Base-by-base conservation (phyloP, 2,888 invertebrate species). In the Spodoptera littoralis region DNA sequence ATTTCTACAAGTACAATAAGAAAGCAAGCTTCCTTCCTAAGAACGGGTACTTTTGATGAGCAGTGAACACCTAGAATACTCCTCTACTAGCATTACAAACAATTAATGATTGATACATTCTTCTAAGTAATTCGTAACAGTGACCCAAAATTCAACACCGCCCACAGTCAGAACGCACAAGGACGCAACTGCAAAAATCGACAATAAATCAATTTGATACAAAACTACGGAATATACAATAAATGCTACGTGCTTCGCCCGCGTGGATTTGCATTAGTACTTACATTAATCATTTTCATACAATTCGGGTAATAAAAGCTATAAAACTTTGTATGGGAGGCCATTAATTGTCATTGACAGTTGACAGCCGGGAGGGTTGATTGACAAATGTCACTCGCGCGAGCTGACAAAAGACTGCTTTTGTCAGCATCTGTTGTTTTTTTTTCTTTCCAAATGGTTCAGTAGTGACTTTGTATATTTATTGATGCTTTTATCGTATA, bases 311-410 rank as follows among this genome's bases (percentile, higher is more conserved):
- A 92, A 93, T 92, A 92, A 92, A 90, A 89, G 87, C 92, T 90
- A 92, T 92, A 92, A 92, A 93, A 92, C 90, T 92, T 88, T 93
- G 90, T 91, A 93, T 92, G 84, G 90, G 81, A 83, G 77, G 88
- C 88, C 93, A 94, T 94, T 93, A 93, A 93, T 94, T 94, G 94
- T 94, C 93, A 94, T 93, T 92, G 94, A 92, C 94, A 92, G 88
- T 81, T 91, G 91, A 90, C 92, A 92, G 90, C 81, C 84, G 82
- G 84, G 88, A 88, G 90, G 89, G 86, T 85, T 93, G 94, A 94
- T 93, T 93, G 94, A 94, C 94, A 93, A 93, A 93, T 92, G 94
- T 94, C 94, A 93, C 89, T 81, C 73, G 80, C 72, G 85, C 85
- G 85, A 83, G 50, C 82, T 79, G 80, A 79, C 78, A 79, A 79